Evolutionary conservation across 2,113 vertebrate species (phyloP).

Genomic region (Podiceps cristatus): DNA sequence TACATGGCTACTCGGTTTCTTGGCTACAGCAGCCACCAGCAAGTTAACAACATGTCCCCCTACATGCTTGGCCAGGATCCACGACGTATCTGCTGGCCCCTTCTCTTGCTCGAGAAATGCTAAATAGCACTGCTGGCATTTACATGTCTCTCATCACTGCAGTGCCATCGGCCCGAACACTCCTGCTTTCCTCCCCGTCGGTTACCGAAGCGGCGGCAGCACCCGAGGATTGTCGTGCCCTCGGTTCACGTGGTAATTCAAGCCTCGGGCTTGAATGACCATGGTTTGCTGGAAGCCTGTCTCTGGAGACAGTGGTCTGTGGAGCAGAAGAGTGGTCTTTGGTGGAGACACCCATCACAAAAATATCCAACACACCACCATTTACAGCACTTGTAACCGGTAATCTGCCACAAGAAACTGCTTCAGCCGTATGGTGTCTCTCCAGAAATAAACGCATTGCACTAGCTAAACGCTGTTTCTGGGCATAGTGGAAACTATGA

Average conservation of each 20-base stretch:
- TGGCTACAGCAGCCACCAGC: slow-evolving; percentile 70
- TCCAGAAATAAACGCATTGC: slow-evolving; percentile 5
- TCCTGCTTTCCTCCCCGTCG: background rate
- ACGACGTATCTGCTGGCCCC: slow-evolving; percentile 60
- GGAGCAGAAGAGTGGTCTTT: background rate
- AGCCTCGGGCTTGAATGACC: background rate
- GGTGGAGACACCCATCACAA: background rate
- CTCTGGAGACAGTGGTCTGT: background rate
- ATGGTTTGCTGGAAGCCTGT: background rate
- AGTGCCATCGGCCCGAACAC: slow-evolving; percentile 25
- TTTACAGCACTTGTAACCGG: background rate
- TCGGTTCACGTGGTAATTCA: fast-evolving
- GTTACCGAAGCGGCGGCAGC: background rate
- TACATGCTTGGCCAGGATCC: slow-evolving; percentile 65
- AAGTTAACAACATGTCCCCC: slow-evolving; percentile 73
- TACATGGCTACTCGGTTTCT: slow-evolving; percentile 69
- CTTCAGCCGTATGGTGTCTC: background rate
- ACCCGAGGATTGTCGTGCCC: fast-evolving
- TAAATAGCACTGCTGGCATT: slow-evolving; percentile 63
- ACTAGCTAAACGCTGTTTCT: slow-evolving; percentile 6
- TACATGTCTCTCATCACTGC: slow-evolving; percentile 43
- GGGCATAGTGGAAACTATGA: background rate
- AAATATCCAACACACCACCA: background rate
- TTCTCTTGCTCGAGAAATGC: slow-evolving; percentile 63
- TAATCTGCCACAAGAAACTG: background rate